phyloP scores from a whole-genome alignment of 2,113 vertebrate species.

The Potamarius usumacintae region DNA sequence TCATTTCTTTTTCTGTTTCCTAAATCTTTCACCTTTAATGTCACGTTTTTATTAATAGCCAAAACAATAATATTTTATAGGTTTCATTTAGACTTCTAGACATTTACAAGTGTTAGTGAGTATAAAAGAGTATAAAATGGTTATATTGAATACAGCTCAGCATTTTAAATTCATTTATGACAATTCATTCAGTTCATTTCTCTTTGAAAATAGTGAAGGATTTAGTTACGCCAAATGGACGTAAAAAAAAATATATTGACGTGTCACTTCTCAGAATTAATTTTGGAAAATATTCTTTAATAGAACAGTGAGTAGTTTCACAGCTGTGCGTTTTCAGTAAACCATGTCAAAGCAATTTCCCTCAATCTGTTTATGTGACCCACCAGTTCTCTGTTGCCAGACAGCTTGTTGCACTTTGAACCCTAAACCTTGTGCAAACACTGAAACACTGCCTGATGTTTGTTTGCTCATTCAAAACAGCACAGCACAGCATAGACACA shows the following conservation, averaged over 20 bases:
- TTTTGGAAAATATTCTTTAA: neutral
- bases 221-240: neutral
- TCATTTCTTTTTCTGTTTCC: neutral
- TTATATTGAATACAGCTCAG: neutral
- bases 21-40: neutral
- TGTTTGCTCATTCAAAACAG: conserved; percentile 58
- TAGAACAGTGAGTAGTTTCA: neutral
- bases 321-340: conserved; percentile 7
- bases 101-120: neutral
- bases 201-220: neutral
- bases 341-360: neutral
- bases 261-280: neutral
- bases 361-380: conserved; percentile 56
- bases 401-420: conserved; percentile 58
- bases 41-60: neutral
- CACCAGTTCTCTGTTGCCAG: conserved; percentile 56
- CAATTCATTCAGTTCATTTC: neutral
- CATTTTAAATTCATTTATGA: neutral
- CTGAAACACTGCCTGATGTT: conserved; percentile 54
- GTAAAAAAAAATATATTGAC: neutral
- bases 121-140: neutral
- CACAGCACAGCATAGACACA: conserved; percentile 33
- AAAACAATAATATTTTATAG: neutral
- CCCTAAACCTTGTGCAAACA: conserved; percentile 52
- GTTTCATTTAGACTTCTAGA: neutral